A percentile compares a stretch with the other conserved stretches of the same genome.
Evolutionary conservation across 2,113 vertebrate genomes (phyloP).

Genomic region (Cyanoramphus novaezelandiae): DNA sequence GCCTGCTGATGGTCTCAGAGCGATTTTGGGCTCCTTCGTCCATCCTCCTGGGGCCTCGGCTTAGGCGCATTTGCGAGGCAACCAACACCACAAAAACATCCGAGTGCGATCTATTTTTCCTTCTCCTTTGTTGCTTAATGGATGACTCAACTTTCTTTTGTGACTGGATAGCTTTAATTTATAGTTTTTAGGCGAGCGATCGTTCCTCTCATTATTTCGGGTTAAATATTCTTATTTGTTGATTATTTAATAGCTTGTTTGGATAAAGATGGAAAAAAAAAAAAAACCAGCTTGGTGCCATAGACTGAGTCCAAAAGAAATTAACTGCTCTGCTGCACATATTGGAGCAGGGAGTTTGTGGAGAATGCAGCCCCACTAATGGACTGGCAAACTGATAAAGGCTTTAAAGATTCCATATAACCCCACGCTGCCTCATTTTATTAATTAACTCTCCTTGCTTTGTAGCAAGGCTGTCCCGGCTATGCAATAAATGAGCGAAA

Average conservation of each 20-base stretch:
- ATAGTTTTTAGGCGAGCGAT: conserved; percentile 63
- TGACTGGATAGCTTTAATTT: conserved; percentile 71
- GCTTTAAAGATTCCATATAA: conserved; percentile 75
- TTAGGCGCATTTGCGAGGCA: conserved; percentile 32
- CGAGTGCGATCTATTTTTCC: conserved; percentile 51
- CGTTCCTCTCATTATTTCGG: conserved; percentile 62
- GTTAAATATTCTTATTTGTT: conserved; percentile 72
- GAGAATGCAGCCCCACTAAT: conserved; percentile 71
- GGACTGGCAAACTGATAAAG: conserved; percentile 77
- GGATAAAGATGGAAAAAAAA: conserved; percentile 65
- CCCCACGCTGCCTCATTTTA: conserved; percentile 70
- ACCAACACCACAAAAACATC: conserved; percentile 56
- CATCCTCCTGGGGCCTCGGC: not conserved
- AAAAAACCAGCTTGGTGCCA: conserved; percentile 73
- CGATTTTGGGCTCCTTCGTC: not conserved
- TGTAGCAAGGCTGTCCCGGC: conserved; percentile 9
- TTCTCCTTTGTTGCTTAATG: conserved; percentile 64
- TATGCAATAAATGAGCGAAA: conserved; percentile 39
- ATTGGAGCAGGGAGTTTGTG: conserved; percentile 75
- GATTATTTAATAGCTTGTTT: conserved; percentile 74
- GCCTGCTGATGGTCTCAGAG: not conserved
- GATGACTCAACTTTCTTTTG: conserved; percentile 75
- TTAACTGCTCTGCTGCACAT: conserved; percentile 82
- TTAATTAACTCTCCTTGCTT: conserved; percentile 69
- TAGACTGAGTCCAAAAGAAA: conserved; percentile 82